A percentile compares a stretch with the other conserved stretches of the same genome.
phyloP scores from a whole-genome alignment of 2,113 vertebrate genomes.

The Hemiscyllium ocellatum region DNA sequence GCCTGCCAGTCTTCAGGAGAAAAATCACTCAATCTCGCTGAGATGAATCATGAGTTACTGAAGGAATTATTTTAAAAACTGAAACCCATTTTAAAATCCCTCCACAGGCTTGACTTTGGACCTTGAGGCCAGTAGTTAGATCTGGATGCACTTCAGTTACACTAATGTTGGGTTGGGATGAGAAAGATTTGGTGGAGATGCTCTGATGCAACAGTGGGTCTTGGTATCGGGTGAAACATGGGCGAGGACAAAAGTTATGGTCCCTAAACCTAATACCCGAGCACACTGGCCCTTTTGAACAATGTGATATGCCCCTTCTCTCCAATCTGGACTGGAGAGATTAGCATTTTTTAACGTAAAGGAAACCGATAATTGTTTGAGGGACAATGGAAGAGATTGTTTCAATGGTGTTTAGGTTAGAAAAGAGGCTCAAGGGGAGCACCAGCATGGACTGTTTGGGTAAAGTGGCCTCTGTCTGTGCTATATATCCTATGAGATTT shows the following conservation, averaged over 20 bases:
- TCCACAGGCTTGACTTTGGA: background rate
- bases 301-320: no score
- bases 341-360: background rate
- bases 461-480: background rate
- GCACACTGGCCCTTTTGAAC: no score
- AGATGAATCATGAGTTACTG: background rate
- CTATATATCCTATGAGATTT: background rate
- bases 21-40: background rate
- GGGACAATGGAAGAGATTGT: background rate
- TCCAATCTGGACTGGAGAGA: background rate
- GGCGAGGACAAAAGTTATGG: no score
- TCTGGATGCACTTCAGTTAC: no score
- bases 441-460: background rate
- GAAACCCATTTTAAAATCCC: background rate
- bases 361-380: background rate
- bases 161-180: background rate
- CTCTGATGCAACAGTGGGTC: background rate
- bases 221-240: background rate
- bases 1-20: background rate
- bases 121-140: no score
- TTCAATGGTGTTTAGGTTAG: background rate
- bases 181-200: background rate
- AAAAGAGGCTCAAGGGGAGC: background rate
- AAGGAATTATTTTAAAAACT: background rate
- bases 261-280: no score